Evolutionary conservation across 1,140 invertebrate species (phyloP).

Genomic region (Maconellicoccus hirsutus): DNA sequence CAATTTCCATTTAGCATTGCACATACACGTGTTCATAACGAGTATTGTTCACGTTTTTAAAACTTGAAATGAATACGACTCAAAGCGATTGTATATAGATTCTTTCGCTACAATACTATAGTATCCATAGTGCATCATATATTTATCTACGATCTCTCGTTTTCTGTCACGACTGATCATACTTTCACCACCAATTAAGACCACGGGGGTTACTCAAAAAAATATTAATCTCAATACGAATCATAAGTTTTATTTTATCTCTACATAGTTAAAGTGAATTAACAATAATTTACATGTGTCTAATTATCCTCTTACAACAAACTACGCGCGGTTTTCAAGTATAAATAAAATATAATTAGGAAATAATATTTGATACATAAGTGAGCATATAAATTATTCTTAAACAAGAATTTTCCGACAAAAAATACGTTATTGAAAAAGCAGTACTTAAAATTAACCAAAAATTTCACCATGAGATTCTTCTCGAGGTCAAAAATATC

Average conservation of each 20-base stretch:
- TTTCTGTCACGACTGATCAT: too few relatives aligned
- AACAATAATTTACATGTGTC: slow-evolving; percentile 14
- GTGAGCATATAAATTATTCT: slow-evolving; percentile 18
- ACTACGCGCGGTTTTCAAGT: background rate
- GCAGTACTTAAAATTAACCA: background rate
- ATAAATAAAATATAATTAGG: background rate
- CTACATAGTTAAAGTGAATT: slow-evolving; percentile 9
- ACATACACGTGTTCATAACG: too few relatives aligned
- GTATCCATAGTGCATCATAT: too few relatives aligned
- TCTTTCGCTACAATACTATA: too few relatives aligned
- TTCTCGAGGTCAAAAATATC: too few relatives aligned
- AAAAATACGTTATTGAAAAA: background rate
- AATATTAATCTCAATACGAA: background rate
- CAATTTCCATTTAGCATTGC: too few relatives aligned
- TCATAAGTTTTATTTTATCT: background rate
- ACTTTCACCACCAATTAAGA: too few relatives aligned
- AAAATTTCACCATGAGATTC: background rate
- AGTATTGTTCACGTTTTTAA: too few relatives aligned
- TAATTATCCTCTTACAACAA: background rate
- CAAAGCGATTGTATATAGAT: too few relatives aligned
- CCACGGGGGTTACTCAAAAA: too few relatives aligned
- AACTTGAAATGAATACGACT: too few relatives aligned
- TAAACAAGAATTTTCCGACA: background rate
- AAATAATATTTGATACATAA: slow-evolving; percentile 14
- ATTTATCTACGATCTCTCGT: too few relatives aligned